Evolutionary conservation across 2,888 invertebrate genomes (phyloP).

Genomic region (Dusona sp.): DNA sequence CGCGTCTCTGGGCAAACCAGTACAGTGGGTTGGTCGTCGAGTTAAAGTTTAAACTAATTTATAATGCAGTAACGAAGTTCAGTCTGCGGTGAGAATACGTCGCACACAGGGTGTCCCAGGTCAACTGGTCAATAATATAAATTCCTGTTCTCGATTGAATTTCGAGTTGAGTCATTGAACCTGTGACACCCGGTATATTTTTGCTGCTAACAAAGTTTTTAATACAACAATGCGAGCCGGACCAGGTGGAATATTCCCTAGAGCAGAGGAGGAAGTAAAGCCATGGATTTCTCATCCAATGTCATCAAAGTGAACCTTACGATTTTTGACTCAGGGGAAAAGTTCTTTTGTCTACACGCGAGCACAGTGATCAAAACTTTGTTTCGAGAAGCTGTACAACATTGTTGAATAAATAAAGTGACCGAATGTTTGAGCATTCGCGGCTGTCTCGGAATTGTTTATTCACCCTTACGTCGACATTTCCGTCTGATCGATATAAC

Average conservation of each 20-base stretch:
- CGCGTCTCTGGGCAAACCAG: constrained; percentile 25
- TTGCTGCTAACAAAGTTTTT: not conserved
- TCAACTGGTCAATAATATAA: not conserved
- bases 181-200: not conserved
- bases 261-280: not conserved
- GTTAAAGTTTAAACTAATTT: constrained; percentile 70
- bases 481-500: constrained; percentile 25
- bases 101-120: not conserved
- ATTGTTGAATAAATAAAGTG: not conserved
- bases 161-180: not conserved
- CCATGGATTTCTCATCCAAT: not conserved
- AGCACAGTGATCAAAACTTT: not conserved
- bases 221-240: not conserved
- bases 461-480: not conserved
- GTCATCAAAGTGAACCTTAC: not conserved
- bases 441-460: not conserved
- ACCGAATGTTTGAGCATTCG: not conserved
- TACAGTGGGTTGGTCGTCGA: constrained; percentile 32
- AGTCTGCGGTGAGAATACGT: not conserved
- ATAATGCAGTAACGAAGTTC: constrained; percentile 65
- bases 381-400: not conserved
- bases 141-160: not conserved
- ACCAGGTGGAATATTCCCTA: not conserved
- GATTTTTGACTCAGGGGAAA: not conserved
- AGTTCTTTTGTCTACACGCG: not conserved